Conservation (phyloP, 1,140 invertebrate genomes). For the Drosophila ambigua region DNA sequence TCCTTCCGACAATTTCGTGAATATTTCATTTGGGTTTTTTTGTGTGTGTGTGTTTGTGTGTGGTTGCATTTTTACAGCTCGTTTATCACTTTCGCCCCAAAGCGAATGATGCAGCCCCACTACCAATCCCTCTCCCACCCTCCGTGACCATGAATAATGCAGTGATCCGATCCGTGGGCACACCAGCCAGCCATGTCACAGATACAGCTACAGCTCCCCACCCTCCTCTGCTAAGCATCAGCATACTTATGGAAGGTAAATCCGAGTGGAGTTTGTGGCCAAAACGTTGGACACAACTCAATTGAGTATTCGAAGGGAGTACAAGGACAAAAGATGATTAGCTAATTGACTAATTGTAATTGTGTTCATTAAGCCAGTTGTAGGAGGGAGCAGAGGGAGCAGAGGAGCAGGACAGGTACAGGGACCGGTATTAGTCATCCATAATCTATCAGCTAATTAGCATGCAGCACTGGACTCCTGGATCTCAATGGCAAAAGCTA, state of each 20-base stretch:
- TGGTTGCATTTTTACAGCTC: conserved; percentile 46
- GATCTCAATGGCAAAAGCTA: not conserved
- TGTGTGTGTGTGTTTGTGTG: conserved; percentile 9
- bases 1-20: conserved; percentile 60
- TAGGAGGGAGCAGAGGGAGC: no score
- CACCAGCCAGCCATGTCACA: conserved; percentile 35
- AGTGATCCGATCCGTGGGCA: conserved; percentile 48
- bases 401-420: no score
- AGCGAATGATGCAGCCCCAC: no score
- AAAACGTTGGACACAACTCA: conserved; percentile 31
- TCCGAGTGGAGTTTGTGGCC: no score
- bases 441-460: conserved; percentile 50
- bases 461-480: not conserved
- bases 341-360: conserved; percentile 47
- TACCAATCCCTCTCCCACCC: no score
- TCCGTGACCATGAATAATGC: conserved; percentile 36
- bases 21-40: conserved; percentile 63
- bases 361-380: conserved; percentile 29
- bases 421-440: not conserved
- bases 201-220: conserved; percentile 11
- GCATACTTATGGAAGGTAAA: conserved; percentile 17
- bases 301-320: conserved; percentile 11
- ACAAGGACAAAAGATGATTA: conserved; percentile 32
- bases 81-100: conserved; percentile 52
- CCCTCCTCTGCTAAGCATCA: not conserved